phyloP scores from a whole-genome alignment of 2,888 invertebrate genomes.

The Chaetoderma sp. region DNA sequence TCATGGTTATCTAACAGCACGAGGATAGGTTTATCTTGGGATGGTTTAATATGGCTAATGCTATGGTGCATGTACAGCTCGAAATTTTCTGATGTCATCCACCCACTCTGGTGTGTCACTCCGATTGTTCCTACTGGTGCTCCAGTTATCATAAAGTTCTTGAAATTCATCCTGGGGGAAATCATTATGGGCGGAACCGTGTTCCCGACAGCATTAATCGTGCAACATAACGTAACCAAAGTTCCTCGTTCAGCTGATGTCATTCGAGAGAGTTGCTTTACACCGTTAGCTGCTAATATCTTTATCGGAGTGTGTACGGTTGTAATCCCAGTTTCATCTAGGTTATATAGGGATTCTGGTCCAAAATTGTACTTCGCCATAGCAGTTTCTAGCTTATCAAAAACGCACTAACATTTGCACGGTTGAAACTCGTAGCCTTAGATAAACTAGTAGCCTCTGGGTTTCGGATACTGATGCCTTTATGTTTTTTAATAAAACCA shows the following conservation, averaged over 20 bases:
- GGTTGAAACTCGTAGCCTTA: no score
- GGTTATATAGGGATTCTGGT: neutral
- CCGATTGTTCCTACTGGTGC: no score
- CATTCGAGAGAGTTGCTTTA: conserved; percentile 2
- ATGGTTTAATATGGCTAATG: conserved; percentile 4
- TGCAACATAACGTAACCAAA: no score
- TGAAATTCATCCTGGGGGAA: no score
- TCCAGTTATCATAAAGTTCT: no score
- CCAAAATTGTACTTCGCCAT: neutral
- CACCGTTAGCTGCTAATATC: neutral
- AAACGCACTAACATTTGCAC: no score
- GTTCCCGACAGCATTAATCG: no score
- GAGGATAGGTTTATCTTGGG: conserved; percentile 11
- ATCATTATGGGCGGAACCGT: no score
- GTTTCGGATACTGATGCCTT: no score
- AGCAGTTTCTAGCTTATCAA: neutral
- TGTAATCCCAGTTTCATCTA: conserved; percentile 15
- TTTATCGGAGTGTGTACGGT: conserved; percentile 23
- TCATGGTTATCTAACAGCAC: conserved; percentile 24
- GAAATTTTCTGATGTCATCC: conserved; percentile 24
- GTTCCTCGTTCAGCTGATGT: no score
- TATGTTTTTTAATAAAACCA: no score
- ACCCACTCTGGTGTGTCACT: conserved; percentile 21
- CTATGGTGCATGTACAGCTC: conserved; percentile 14
- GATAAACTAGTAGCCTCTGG: no score